Conservation (phyloP, 2,797 vertebrate species). For the Aythya fuligula region DNA sequence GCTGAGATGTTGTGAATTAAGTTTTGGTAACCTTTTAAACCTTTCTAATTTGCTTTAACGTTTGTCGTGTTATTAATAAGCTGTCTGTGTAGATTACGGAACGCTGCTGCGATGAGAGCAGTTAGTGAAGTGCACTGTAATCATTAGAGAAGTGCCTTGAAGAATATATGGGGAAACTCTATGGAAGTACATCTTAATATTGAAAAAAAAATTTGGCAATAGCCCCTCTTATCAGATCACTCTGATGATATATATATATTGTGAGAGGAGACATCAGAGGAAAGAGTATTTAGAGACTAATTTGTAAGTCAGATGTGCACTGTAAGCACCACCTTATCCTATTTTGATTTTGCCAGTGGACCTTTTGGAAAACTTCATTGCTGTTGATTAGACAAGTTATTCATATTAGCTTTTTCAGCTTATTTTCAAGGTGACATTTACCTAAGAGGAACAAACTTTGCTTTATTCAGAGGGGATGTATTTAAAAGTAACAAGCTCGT, state of each 20-base stretch:
- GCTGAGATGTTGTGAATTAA: background rate
- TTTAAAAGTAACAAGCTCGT: background rate
- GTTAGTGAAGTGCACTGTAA: background rate
- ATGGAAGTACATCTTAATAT: background rate
- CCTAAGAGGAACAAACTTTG: background rate
- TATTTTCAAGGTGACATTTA: slow-evolving; percentile 33
- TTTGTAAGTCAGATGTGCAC: background rate
- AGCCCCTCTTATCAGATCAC: background rate
- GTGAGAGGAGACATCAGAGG: background rate
- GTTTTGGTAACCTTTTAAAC: slow-evolving; percentile 10
- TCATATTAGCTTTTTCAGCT: background rate
- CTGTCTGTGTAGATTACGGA: background rate
- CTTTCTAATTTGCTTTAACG: background rate
- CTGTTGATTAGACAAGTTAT: background rate
- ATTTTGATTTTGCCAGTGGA: background rate
- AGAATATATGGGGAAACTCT: background rate
- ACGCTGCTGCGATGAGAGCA: background rate
- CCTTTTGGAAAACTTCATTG: background rate
- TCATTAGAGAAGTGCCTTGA: background rate
- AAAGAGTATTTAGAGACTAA: background rate
- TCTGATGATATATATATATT: background rate
- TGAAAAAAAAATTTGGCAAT: background rate
- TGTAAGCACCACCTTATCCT: background rate
- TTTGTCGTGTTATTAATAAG: background rate
- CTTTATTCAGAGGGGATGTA: background rate